phyloP scores from a whole-genome alignment of 2,113 vertebrate genomes.

The Gymnobelideus leadbeateri region DNA sequence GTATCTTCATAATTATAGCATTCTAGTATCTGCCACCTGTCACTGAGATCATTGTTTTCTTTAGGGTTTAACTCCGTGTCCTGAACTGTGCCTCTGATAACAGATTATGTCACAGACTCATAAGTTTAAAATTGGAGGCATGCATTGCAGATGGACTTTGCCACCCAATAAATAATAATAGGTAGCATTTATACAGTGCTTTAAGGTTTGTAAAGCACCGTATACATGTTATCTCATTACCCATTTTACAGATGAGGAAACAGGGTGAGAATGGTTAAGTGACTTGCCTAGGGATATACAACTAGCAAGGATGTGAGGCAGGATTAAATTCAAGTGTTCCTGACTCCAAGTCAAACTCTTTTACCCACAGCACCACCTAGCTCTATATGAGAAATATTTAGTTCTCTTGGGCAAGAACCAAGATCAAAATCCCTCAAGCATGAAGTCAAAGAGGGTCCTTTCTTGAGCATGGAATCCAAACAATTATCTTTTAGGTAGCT shows the following conservation, averaged over 20 bases:
- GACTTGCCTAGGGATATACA: not conserved
- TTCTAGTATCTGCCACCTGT: not conserved
- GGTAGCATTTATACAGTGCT: not conserved
- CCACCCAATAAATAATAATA: not conserved
- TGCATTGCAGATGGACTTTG: not conserved
- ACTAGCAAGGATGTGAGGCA: not conserved
- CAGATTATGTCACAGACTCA: not conserved
- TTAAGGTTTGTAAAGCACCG: not conserved
- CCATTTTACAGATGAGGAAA: not conserved
- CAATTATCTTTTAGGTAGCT: not conserved
- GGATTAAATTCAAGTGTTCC: not conserved
- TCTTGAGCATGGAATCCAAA: not conserved
- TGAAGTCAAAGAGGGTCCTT: not conserved
- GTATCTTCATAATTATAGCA: not conserved
- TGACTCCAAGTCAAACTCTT: not conserved
- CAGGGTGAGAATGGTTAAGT: not conserved
- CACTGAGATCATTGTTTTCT: not conserved
- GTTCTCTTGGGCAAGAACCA: too few species aligned
- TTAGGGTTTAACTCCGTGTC: not conserved
- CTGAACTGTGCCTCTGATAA: not conserved
- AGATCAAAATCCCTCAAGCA: too few species aligned
- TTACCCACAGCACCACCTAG: not conserved
- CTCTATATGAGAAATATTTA: not conserved
- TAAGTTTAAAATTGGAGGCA: not conserved
- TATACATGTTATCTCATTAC: not conserved